These are phyloP conservation scores for Netelia virgata DNA, from an alignment of 2,888 invertebrate genomes.

Conservation along the genomic window DNA sequence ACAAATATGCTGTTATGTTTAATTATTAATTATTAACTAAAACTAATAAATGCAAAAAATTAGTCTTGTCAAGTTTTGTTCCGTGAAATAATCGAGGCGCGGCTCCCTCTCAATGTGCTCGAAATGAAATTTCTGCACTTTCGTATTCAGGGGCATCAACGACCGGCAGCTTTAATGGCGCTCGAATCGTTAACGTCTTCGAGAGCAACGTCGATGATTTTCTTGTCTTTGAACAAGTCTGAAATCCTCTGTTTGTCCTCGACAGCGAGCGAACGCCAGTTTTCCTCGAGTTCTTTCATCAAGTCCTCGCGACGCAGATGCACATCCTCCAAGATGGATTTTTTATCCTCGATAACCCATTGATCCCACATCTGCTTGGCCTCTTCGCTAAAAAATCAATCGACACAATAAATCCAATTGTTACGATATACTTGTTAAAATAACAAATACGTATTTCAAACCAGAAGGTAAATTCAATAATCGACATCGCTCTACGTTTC, in stretches of 20 bases:
- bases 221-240: slow-evolving; percentile 72
- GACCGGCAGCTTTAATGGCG: slow-evolving; percentile 16
- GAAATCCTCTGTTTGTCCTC: slow-evolving; percentile 78
- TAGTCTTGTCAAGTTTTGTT: not conserved
- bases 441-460: not conserved
- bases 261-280: slow-evolving; percentile 78
- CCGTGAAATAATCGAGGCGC: not conserved
- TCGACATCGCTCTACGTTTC: not conserved
- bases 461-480: not conserved
- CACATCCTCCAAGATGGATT: slow-evolving; percentile 71
- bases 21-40: not conserved
- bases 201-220: slow-evolving; percentile 50
- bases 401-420: not conserved
- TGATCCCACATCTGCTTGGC: slow-evolving; percentile 80
- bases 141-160: not conserved
- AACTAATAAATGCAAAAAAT: not conserved
- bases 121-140: not conserved
- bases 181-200: slow-evolving; percentile 10
- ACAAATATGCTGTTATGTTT: not conserved
- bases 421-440: too few relatives aligned
- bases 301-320: slow-evolving; percentile 74
- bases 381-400: slow-evolving; percentile 76
- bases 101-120: not conserved
- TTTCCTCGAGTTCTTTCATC: slow-evolving; percentile 78
- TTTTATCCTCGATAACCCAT: slow-evolving; percentile 79